These are phyloP conservation scores for Colossoma macropomum DNA, from an alignment of 2,113 vertebrate genomes.

Conservation along the genomic window DNA sequence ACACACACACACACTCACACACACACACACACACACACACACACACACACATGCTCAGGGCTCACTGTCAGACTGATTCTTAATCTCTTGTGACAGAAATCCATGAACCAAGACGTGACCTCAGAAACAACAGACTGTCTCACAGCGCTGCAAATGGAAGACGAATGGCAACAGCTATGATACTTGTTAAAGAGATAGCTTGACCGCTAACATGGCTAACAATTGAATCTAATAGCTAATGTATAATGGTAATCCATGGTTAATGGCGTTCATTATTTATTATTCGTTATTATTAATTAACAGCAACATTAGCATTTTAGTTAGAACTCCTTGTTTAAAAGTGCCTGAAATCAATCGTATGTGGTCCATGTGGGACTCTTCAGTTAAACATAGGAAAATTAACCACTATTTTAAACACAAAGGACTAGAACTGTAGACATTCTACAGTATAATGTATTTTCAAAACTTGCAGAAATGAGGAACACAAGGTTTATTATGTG, in stretches of 20 bases:
- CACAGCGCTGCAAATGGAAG: background rate
- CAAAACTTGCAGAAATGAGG: too few species aligned
- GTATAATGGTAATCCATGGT: background rate
- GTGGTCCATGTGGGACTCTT: background rate
- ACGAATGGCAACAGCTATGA: background rate
- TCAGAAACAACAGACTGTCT: slow-evolving; percentile 1
- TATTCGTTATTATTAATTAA: background rate
- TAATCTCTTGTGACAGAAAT: slow-evolving; percentile 35
- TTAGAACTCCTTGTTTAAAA: too few species aligned
- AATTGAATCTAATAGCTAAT: background rate
- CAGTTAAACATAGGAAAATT: background rate
- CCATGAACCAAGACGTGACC: background rate
- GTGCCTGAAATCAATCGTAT: too few species aligned
- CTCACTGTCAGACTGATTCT: slow-evolving; percentile 11
- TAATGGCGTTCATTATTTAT: background rate
- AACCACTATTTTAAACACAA: too few species aligned
- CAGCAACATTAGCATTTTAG: too few species aligned
- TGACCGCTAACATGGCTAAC: background rate
- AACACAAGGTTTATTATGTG: too few species aligned
- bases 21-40: slow-evolving; percentile 40
- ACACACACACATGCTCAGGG: slow-evolving; percentile 19
- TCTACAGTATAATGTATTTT: too few species aligned
- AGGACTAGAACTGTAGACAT: too few species aligned
- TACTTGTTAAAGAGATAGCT: background rate
- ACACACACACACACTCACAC: background rate